These are phyloP conservation scores for Acanthopagrus latus DNA, from an alignment of 2,797 vertebrate species.

Conservation along the genomic window DNA sequence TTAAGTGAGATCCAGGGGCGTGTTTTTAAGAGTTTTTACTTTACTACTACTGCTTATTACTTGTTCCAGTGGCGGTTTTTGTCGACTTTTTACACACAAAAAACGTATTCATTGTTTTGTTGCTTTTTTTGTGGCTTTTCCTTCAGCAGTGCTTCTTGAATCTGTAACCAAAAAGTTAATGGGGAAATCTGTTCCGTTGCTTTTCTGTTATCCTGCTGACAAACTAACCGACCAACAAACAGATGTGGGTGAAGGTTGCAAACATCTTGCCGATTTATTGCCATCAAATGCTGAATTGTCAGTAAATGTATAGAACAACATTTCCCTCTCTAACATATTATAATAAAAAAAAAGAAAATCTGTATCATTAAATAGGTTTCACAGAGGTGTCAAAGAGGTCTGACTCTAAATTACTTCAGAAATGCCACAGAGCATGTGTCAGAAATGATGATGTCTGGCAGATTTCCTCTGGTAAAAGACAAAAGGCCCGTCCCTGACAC, in stretches of 20 bases:
- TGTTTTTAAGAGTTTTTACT: no score
- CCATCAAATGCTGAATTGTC: neutral
- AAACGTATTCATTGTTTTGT: no score
- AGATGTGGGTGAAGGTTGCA: neutral
- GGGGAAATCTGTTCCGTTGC: no score
- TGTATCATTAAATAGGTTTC: constrained; percentile 2
- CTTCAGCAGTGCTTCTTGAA: no score
- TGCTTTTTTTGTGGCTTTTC: no score
- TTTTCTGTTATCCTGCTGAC: no score
- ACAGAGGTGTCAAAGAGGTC: constrained; percentile 8
- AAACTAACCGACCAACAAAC: no score
- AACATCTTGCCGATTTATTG: constrained; percentile 18
- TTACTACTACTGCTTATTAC: no score
- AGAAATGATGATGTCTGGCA: constrained; percentile 20
- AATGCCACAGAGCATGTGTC: constrained; percentile 19
- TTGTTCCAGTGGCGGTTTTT: no score
- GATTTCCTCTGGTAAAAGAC: constrained; percentile 27
- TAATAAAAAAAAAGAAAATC: neutral
- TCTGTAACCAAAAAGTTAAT: no score
- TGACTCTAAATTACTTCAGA: constrained; percentile 19
- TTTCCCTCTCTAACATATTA: neutral
- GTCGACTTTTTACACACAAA: no score
- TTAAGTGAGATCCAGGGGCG: no score
- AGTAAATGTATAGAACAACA: neutral
- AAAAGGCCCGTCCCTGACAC: constrained; percentile 39